Conservation (phyloP, 1,140 invertebrate genomes). For the Megalopta genalis region DNA sequence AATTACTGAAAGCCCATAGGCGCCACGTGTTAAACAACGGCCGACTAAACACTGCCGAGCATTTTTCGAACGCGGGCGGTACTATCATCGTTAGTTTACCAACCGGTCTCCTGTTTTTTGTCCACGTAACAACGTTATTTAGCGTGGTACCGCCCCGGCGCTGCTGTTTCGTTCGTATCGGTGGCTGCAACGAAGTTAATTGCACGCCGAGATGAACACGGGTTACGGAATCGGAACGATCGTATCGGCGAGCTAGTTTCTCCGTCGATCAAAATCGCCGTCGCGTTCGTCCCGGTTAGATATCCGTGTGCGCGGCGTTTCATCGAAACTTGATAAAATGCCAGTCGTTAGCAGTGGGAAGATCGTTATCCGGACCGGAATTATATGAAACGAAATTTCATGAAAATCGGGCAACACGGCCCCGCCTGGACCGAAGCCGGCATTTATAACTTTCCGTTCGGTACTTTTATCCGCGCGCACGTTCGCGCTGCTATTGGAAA, state of each 20-base stretch:
- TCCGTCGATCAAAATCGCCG: conserved; percentile 19
- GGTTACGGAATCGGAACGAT: neutral
- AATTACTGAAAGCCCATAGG: no score
- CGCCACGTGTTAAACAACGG: no score
- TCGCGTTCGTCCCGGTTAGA: neutral
- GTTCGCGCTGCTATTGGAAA: conserved; percentile 12
- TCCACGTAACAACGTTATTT: neutral
- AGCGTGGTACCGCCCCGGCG: neutral
- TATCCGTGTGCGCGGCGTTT: conserved; percentile 25
- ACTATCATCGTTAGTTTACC: no score
- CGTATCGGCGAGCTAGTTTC: neutral
- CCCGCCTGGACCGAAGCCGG: conserved; percentile 7
- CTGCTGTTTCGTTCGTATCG: neutral
- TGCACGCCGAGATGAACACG: neutral
- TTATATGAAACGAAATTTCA: conserved; percentile 38
- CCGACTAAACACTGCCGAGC: no score
- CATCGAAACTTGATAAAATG: conserved; percentile 41
- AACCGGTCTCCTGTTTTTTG: no score
- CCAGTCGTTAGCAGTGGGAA: conserved; percentile 34
- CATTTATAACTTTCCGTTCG: conserved; percentile 29
- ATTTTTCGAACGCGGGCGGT: no score
- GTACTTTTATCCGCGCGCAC: conserved; percentile 14
- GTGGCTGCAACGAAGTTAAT: neutral
- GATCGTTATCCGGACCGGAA: conserved; percentile 40
- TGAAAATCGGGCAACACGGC: conserved; percentile 32